These are phyloP conservation scores for Slavum lentiscoides DNA, from an alignment of 2,888 invertebrate species.

Conservation along the genomic window DNA sequence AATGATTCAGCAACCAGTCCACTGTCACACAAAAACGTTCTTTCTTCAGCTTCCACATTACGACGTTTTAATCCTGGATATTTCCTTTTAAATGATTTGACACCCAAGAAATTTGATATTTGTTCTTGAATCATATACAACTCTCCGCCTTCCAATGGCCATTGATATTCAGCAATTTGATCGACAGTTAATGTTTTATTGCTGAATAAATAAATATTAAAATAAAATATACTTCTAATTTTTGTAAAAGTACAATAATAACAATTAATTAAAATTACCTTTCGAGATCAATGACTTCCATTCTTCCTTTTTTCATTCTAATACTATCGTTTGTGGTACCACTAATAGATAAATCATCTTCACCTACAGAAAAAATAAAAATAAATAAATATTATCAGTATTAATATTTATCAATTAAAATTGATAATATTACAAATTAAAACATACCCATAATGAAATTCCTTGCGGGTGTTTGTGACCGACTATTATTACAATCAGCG, in stretches of 20 bases:
- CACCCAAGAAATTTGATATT: slow-evolving; percentile 89
- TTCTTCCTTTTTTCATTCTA: slow-evolving; percentile 61
- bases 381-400: neutral
- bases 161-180: slow-evolving; percentile 90
- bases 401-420: neutral
- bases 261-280: slow-evolving; percentile 58
- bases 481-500: slow-evolving; percentile 58
- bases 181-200: slow-evolving; percentile 70
- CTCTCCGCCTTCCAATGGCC: slow-evolving; percentile 74
- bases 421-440: neutral
- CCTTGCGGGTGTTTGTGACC: slow-evolving; percentile 35
- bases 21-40: slow-evolving; percentile 81
- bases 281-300: slow-evolving; percentile 60
- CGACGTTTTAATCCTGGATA: slow-evolving; percentile 86
- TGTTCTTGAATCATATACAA: slow-evolving; percentile 95
- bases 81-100: slow-evolving; percentile 95
- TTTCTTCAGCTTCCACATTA: slow-evolving; percentile 85
- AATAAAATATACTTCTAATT: neutral
- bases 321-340: slow-evolving; percentile 50
- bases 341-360: slow-evolving; percentile 54
- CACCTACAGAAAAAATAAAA: neutral
- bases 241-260: neutral
- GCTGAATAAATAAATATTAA: slow-evolving; percentile 41
- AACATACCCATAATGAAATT: slow-evolving; percentile 39
- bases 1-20: slow-evolving; percentile 85